Base-by-base conservation (phyloP, 2,888 invertebrate genomes). In the Orthosia incerta region DNA sequence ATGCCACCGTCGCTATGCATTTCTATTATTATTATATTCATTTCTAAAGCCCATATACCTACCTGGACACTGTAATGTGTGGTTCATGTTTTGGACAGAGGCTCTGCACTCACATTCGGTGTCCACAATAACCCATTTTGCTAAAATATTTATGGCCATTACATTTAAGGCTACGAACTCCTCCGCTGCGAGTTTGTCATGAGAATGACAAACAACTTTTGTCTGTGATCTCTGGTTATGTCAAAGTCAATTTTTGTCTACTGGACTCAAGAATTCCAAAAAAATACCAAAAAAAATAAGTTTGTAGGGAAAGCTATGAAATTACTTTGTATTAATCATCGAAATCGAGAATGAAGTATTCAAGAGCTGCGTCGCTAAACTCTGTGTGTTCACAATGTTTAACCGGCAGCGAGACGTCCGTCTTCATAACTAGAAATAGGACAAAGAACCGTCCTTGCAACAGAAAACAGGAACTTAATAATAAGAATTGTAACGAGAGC, bases 391-490 rank as follows among this genome's bases (percentile, higher is more conserved):
- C 77, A 3, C 60, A 71, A 45, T 61, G 72, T 39, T 65, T 71
- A 5, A 51, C 62, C 13, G 5, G 5, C 12, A 65, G 80, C 15
- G 56, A 68, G 0, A 50, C 48, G 7, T 50, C 45, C 20, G n/a
- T 12, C 15, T 3, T 3, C 18, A 59, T 9, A 1, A 45, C 31
- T 2, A 18, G 4, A 1, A 3, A 3, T 20, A 53, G 16, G 16
- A n/a, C 0, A 15, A 53, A 26, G 1, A 39, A 4, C 9, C n/a
- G 69, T n/a, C 59, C 57, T 5, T 88, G 87, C 77, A 72, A 78
- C 50, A 87, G 75, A 74, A 91, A 88, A 71, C 56, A 59, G 1
- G 93, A 89, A 0, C 53, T 91, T 46, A 26, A 18, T n/a, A 60
- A 59, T 3, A 59, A 23, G 18, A 18, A 7, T 11, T 20, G 15